Percentiles rank a stretch among this genome's conserved stretches.
phyloP scores from a whole-genome alignment of 37 sponge, comb jelly and placozoan genomes.

The Eunapius fragilis region DNA sequence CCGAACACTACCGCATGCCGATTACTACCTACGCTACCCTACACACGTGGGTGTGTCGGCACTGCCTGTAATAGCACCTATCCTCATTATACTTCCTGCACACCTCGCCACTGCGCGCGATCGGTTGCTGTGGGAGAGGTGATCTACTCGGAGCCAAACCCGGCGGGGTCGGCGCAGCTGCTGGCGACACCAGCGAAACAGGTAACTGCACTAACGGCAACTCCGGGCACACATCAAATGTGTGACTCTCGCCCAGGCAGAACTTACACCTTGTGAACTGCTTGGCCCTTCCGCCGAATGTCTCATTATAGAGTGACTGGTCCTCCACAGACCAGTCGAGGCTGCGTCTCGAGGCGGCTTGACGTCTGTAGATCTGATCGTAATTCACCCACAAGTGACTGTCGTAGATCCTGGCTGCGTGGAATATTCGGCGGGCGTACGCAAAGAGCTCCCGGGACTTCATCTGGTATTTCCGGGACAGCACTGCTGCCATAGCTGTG shows the following conservation, averaged over 20 bases:
- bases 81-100: neutral
- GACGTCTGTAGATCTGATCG: constrained; percentile 9
- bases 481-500: constrained; percentile 12
- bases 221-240: neutral
- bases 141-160: neutral
- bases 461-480: constrained; percentile 9
- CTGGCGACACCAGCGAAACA: neutral
- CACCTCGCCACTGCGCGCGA: neutral
- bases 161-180: neutral
- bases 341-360: constrained; percentile 5
- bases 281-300: constrained; percentile 33
- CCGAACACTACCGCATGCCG: no score
- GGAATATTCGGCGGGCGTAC: constrained; percentile 1
- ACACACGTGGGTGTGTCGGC: neutral
- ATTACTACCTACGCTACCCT: no score
- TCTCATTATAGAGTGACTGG: constrained; percentile 28
- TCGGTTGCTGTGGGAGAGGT: neutral
- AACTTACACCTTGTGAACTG: neutral
- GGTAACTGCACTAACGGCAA: neutral
- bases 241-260: neutral
- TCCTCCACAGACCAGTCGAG: constrained; percentile 47
- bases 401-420: constrained; percentile 2
- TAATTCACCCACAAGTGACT: constrained; percentile 24
- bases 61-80: neutral
- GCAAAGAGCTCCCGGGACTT: constrained; percentile 22